Evolutionary conservation across 2,888 invertebrate genomes (phyloP), one percentile per base, ranked within the genome.

Genomic region (Lasius fuliginosus): DNA sequence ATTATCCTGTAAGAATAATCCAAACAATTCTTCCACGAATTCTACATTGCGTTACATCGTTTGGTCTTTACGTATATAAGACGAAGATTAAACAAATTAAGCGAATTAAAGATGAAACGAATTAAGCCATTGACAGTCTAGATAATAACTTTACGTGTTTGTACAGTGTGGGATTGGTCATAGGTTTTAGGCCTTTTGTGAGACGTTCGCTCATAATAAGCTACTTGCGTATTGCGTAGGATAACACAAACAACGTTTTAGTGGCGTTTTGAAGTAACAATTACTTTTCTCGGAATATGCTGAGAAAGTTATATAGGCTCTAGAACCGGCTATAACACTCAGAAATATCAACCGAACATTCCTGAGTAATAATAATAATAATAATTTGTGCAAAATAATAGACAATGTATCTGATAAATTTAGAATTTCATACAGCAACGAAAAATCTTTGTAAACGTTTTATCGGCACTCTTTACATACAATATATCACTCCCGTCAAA

Each of bases 201-300:
- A 81, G 53, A 75, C 58, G 33, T 46, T 60, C 33, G 33, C 46
- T 77, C 56, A 33, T 77, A 58, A 68, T 30, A 33, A 30, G 58
- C 53, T 75, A 75, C 53, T 75, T 23, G 82, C 75, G 62, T 82
- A 49, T 75, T 23, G 82, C 64, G 62, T 82, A 49, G 42, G 64
- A 75, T 42, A 82, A 75, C 30, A 53, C 33, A 71, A 60, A 64
- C 23, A 60, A 64, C 23, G 71, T 75, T 75, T 82, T 64, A 82
- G 74, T 64, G 74, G 40, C 42, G 53, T 53, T 82, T 82, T 82
- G 49, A 64, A 82, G 75, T 64, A 82, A 75, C 82, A 75, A 82
- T 82, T 75, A 64, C 82, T 53, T 53, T 82, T 82, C 82, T 82
- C 62, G 40, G 53, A 82, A 82, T 27, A 30, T 53, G 53, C 64